Evolutionary conservation across 2,888 invertebrate species (phyloP).

Genomic region (Microctonus aethiopoides): DNA sequence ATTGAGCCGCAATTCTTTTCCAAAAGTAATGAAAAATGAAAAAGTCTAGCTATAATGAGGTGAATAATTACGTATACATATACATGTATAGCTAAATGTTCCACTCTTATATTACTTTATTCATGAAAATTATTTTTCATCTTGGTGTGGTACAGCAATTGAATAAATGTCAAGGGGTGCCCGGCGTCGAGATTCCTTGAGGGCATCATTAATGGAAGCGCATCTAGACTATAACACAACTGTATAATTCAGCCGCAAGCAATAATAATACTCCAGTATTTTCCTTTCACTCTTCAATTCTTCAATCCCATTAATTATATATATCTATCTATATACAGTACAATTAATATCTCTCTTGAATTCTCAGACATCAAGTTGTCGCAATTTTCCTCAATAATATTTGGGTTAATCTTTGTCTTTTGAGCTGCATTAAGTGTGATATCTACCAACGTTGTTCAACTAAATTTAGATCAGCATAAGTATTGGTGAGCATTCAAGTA

Average conservation of each 20-base stretch:
- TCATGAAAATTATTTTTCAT: conserved; percentile 36
- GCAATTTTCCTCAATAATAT: background rate
- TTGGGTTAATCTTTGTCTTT: too few relatives aligned
- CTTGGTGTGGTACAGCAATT: conserved; percentile 49
- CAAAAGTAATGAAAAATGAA: background rate
- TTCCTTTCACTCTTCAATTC: conserved; percentile 30
- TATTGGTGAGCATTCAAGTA: too few relatives aligned
- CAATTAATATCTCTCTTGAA: background rate
- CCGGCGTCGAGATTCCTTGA: conserved; percentile 46
- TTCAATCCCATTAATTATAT: background rate
- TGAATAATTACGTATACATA: background rate
- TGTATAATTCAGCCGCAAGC: conserved; percentile 32
- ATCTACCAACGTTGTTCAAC: too few relatives aligned
- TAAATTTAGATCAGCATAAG: too few relatives aligned
- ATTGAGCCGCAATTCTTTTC: background rate
- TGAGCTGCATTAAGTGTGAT: too few relatives aligned
- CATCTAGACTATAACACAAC: conserved; percentile 32
- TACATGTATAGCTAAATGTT: background rate
- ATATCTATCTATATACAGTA: background rate
- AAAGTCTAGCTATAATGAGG: background rate
- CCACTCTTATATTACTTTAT: conserved; percentile 34
- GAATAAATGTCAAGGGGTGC: conserved; percentile 47
- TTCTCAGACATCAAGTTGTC: background rate
- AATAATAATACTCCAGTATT: conserved; percentile 36
- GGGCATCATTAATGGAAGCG: conserved; percentile 62